Conservation (phyloP, 2,113 vertebrate species). For the Nematolebias whitei region DNA sequence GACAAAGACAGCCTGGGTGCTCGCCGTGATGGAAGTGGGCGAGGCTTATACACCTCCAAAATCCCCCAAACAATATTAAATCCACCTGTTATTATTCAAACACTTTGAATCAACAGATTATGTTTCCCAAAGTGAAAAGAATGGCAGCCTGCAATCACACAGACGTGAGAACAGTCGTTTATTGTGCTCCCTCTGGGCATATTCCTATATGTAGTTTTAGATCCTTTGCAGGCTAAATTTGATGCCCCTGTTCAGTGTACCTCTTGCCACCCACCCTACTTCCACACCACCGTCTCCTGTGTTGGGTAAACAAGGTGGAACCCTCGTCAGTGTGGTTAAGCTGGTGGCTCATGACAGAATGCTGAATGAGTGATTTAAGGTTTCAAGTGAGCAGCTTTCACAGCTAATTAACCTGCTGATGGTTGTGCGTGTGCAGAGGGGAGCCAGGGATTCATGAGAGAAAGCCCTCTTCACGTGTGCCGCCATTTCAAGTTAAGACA, state of each 20-base stretch:
- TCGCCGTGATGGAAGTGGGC: constrained; percentile 40
- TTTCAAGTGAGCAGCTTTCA: constrained; percentile 81
- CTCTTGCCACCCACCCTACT: constrained; percentile 35
- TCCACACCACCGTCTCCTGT: constrained; percentile 43
- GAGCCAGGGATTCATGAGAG: constrained; percentile 50
- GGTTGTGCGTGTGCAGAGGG: constrained; percentile 65
- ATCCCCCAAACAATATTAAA: constrained; percentile 48
- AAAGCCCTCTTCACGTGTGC: constrained; percentile 54
- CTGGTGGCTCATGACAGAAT: constrained; percentile 72
- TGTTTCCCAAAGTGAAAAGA: constrained; percentile 49
- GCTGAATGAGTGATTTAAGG: constrained; percentile 82
- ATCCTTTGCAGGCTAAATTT: constrained; percentile 45
- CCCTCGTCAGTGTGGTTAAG: constrained; percentile 69
- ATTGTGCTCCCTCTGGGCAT: constrained; percentile 55
- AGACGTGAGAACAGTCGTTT: constrained; percentile 59
- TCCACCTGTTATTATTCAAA: constrained; percentile 70
- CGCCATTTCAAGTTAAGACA: constrained; percentile 69
- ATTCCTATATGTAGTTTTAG: constrained; percentile 37
- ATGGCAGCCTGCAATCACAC: constrained; percentile 48
- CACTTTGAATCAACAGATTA: constrained; percentile 64
- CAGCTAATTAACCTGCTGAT: constrained; percentile 82
- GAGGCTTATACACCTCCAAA: constrained; percentile 60
- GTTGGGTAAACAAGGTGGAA: constrained; percentile 79
- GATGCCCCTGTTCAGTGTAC: constrained; percentile 20
- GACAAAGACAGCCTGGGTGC: constrained; percentile 41